These are phyloP conservation scores for Caradrina clavipalpis DNA, from an alignment of 2,888 invertebrate genomes.

Conservation along the genomic window DNA sequence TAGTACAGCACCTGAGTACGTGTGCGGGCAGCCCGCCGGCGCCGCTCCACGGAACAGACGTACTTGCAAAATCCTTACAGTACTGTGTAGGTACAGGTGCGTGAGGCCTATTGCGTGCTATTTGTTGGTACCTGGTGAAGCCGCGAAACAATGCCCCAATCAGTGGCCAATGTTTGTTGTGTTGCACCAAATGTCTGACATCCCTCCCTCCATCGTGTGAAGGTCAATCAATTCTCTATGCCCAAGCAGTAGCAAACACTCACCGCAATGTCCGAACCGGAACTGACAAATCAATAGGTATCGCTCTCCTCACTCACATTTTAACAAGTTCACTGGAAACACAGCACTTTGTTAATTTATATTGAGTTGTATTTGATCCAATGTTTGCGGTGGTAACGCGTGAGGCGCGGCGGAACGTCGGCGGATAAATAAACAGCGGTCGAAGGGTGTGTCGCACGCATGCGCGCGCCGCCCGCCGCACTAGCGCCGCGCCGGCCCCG, in stretches of 20 bases:
- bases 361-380: conserved; percentile 22
- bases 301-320: conserved; percentile 41
- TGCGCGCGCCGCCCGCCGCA: conserved; percentile 23
- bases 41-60: too few relatives aligned
- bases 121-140: neutral
- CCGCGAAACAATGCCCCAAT: conserved; percentile 11
- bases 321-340: conserved; percentile 30
- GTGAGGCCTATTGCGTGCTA: neutral
- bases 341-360: conserved; percentile 22
- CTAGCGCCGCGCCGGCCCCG: conserved; percentile 22
- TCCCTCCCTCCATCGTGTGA: conserved; percentile 25
- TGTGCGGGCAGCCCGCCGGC: too few relatives aligned
- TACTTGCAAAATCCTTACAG: neutral
- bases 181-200: conserved; percentile 25
- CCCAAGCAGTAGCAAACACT: conserved; percentile 14
- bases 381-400: conserved; percentile 27
- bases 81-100: neutral
- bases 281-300: conserved; percentile 2
- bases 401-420: conserved; percentile 16
- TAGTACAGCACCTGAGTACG: too few relatives aligned
- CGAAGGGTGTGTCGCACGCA: conserved; percentile 51
- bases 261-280: conserved; percentile 19
- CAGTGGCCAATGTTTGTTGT: conserved; percentile 22
- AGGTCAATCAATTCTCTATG: conserved; percentile 34
- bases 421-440: conserved; percentile 58